Evolutionary conservation across 1,140 invertebrate genomes (phyloP), one percentile per base, ranked within the genome.

Genomic region (Zaprionus vittiger): DNA sequence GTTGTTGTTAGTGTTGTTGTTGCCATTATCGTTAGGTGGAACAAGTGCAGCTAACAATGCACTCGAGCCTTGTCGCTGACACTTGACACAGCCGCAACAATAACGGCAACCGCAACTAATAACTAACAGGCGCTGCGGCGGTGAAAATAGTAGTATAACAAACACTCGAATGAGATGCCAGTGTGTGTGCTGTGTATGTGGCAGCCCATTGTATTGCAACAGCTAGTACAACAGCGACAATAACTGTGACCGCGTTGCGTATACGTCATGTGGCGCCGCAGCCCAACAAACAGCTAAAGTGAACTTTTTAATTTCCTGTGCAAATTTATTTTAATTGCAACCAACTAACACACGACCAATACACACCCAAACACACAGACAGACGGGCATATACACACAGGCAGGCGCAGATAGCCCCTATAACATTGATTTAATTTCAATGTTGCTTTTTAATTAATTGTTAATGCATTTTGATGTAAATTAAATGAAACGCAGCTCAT

Each of bases 81-180:
- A 83, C 84, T 87, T 90, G 84, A 87, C 84, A 90, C 75, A 83
- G 84, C 78, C 84, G 78, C 83, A 87, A 78, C 74, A 77, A 80
- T 65, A 77, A 77, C 68, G 66, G 70, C 72, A 79, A 69, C 69
- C 84, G 75, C 84, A 75, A 87, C 85, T 87, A 87, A 87, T 87
- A 87, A 87, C 84, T 83, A 83, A 83, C 84, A 69, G 66, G 11
- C 34, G 37, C 26, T 55, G 73, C 11, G 28, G 37, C 26, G 70
- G 6, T 63, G 15, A 65, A 68, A 73, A 73, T 67, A 68, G 56
- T 62, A 60, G 56, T 62, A 60, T 49, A 77, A 77, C 70, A 67
- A 66, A 73, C 70, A 73, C 74, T 77, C 63, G 38, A 73, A 77
- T 54, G 37, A 7, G 6, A 31, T 60, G 24, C 12, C 12, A 26